A percentile compares a stretch with the other conserved stretches of the same genome.
Evolutionary conservation across 1,140 invertebrate genomes (phyloP).

Genomic region (Physella acuta): DNA sequence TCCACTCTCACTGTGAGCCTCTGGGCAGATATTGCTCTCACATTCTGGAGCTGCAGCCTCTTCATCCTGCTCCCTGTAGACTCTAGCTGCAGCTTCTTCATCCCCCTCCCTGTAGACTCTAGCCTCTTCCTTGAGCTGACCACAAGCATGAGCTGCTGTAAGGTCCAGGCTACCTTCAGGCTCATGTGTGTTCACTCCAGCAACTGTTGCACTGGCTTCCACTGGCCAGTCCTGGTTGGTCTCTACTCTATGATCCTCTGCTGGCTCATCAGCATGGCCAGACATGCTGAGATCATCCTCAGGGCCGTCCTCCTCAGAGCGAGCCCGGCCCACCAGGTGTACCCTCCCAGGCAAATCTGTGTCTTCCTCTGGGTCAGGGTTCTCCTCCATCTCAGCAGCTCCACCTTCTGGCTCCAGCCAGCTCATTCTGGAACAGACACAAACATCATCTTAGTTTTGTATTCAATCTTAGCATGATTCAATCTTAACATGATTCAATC

Average conservation of each 20-base stretch:
- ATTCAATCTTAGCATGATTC: no score
- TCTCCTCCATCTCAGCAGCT: slow-evolving; percentile 31
- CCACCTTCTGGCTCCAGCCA: slow-evolving; percentile 30
- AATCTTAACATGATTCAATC: no score
- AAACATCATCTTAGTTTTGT: no score
- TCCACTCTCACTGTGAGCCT: slow-evolving; percentile 16
- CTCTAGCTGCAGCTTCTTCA: background rate
- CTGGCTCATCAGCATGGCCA: background rate
- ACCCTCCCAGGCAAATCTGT: slow-evolving; percentile 9
- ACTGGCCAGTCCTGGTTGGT: slow-evolving; percentile 8
- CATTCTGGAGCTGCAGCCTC: slow-evolving; percentile 15
- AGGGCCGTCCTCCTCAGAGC: slow-evolving; percentile 8
- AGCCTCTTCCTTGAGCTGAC: no score
- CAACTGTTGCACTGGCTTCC: background rate
- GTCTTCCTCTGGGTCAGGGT: slow-evolving; percentile 41
- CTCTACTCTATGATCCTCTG: background rate
- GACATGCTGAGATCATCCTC: slow-evolving; percentile 20
- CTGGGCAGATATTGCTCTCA: background rate
- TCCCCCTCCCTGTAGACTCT: background rate
- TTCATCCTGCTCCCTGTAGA: slow-evolving; percentile 22
- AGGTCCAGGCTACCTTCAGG: no score
- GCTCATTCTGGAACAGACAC: slow-evolving; percentile 25
- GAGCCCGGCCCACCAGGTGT: background rate
- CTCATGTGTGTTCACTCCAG: no score
- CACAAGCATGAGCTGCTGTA: no score